A percentile compares a stretch with the other conserved stretches of the same genome.
Conservation (phyloP, 2,888 invertebrate genomes). For the Oligia strigilis region DNA sequence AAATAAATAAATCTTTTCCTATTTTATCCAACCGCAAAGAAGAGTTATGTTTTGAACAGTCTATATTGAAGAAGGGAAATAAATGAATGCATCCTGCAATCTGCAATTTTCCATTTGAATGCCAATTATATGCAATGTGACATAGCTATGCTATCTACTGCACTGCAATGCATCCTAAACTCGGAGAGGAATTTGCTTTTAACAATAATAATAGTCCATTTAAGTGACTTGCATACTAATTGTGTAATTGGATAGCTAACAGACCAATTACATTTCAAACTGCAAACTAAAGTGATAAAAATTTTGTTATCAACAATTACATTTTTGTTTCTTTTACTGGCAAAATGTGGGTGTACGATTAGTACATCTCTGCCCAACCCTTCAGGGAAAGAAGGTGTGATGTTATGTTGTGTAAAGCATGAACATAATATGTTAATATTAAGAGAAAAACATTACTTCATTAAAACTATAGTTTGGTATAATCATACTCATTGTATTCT, state of each 20-base stretch:
- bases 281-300: not conserved
- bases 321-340: not conserved
- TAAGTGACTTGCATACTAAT: not conserved
- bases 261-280: not conserved
- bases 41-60: not conserved
- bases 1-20: not conserved
- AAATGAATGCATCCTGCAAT: constrained; percentile 12
- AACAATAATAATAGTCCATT: constrained; percentile 10
- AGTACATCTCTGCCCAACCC: not conserved
- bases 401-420: not conserved
- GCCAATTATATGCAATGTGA: not conserved
- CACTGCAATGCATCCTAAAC: not conserved
- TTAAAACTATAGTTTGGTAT: not conserved
- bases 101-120: constrained; percentile 15
- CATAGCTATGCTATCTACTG: not conserved
- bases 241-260: not conserved
- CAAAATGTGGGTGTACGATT: not conserved
- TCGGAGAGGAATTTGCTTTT: not conserved
- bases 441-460: not conserved
- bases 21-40: not conserved
- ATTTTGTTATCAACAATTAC: not conserved
- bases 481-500: not conserved
- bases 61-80: not conserved
- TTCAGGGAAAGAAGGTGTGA: not conserved
- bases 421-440: not conserved